A percentile compares a stretch with the other conserved stretches of the same genome.
These are phyloP conservation scores for Cheilosia scutellata DNA, from an alignment of 2,888 invertebrate genomes.

Conservation along the genomic window DNA sequence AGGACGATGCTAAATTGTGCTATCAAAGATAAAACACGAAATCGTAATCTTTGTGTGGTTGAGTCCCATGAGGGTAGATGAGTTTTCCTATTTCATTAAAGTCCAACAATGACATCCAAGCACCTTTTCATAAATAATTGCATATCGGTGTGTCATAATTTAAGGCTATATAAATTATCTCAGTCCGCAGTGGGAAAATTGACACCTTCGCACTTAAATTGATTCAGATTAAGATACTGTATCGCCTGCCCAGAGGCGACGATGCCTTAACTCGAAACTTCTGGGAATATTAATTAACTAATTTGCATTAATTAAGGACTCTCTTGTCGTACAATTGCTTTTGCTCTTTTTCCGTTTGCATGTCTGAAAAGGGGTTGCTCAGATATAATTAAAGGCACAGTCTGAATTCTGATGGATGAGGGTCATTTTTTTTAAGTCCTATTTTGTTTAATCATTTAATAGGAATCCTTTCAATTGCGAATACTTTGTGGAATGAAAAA, in stretches of 20 bases:
- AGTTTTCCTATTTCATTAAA: not conserved
- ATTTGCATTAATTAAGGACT: constrained; percentile 71
- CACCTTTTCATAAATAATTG: constrained; percentile 36
- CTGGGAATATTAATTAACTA: constrained; percentile 71
- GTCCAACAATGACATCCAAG: constrained; percentile 8
- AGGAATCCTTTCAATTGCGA: constrained; percentile 26
- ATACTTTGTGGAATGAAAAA: not conserved
- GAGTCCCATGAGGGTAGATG: not conserved
- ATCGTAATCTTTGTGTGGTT: not conserved
- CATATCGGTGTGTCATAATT: constrained; percentile 29
- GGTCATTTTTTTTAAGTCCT: not conserved
- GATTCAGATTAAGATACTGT: constrained; percentile 59
- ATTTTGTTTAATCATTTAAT: constrained; percentile 37
- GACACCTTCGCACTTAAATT: constrained; percentile 70
- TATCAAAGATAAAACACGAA: no score
- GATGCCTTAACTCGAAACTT: constrained; percentile 50
- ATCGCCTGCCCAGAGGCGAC: constrained; percentile 38
- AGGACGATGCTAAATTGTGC: no score
- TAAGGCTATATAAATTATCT: constrained; percentile 58
- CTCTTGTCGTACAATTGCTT: constrained; percentile 27
- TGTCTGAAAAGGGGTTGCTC: not conserved
- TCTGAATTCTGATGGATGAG: not conserved
- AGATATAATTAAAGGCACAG: constrained; percentile 3
- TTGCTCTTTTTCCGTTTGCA: constrained; percentile 17
- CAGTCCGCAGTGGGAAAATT: constrained; percentile 53